phyloP scores from a whole-genome alignment of 2,888 invertebrate genomes.

The Caenorhabditis wallacei region DNA sequence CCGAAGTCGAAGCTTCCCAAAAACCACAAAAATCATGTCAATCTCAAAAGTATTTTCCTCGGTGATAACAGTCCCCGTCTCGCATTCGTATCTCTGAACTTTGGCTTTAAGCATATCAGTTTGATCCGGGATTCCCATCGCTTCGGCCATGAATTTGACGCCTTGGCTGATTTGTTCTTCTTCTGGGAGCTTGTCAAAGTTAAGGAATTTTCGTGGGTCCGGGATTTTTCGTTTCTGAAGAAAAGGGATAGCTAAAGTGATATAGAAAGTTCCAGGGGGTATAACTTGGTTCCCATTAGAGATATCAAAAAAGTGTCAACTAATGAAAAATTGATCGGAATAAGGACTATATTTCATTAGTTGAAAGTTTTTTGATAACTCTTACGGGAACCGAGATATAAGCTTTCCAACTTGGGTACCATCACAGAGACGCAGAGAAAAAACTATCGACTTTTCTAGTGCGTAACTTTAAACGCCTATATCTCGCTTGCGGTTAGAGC shows the following conservation, averaged over 20 bases:
- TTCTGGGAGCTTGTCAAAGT: constrained; percentile 34
- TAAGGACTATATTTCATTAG: too few relatives aligned
- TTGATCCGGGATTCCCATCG: constrained; percentile 51
- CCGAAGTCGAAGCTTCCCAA: constrained; percentile 35
- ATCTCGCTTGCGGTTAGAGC: too few relatives aligned
- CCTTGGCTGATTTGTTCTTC: constrained; percentile 30
- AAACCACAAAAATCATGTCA: constrained; percentile 53
- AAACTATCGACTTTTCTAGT: too few relatives aligned
- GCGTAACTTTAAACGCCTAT: too few relatives aligned
- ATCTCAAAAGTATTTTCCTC: constrained; percentile 62
- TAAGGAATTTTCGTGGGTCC: neutral
- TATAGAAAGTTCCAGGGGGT: neutral
- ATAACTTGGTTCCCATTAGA: too few relatives aligned
- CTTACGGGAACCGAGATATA: too few relatives aligned
- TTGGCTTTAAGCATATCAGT: neutral
- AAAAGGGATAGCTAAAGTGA: too few relatives aligned
- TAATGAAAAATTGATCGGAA: too few relatives aligned
- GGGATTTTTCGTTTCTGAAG: constrained; percentile 50
- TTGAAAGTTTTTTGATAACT: too few relatives aligned
- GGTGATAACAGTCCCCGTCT: constrained; percentile 43
- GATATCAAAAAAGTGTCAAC: too few relatives aligned
- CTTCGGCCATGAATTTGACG: constrained; percentile 39
- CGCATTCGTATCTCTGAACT: constrained; percentile 25
- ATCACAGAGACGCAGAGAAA: too few relatives aligned
- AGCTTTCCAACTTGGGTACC: neutral